phyloP scores from a whole-genome alignment of 2,888 invertebrate species.

The Bembecia ichneumoniformis region DNA sequence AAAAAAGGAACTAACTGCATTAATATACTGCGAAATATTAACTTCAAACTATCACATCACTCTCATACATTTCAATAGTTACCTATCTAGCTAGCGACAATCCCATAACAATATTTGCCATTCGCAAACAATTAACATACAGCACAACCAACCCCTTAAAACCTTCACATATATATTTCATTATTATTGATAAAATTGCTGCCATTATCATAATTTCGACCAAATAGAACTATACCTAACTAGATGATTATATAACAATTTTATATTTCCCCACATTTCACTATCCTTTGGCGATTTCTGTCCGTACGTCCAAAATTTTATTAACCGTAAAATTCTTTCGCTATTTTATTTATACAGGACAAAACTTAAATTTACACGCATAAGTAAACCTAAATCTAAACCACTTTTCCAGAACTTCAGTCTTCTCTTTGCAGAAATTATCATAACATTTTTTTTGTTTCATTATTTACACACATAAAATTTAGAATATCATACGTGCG shows the following conservation, averaged over 20 bases:
- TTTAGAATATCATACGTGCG: slow-evolving; percentile 4
- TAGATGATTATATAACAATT: background rate
- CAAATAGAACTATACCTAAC: background rate
- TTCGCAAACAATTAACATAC: slow-evolving; percentile 1
- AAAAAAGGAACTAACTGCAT: too few species aligned
- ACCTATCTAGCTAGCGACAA: slow-evolving; percentile 27
- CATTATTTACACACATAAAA: slow-evolving; percentile 35
- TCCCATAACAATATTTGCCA: slow-evolving; percentile 12
- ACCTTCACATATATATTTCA: background rate
- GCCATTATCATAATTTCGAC: background rate
- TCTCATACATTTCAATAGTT: too few species aligned
- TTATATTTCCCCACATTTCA: slow-evolving; percentile 5
- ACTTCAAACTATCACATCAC: too few species aligned
- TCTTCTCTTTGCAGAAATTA: slow-evolving; percentile 70
- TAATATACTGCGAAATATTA: too few species aligned
- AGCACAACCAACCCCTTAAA: background rate
- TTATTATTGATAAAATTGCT: background rate
- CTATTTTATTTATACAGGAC: slow-evolving; percentile 22
- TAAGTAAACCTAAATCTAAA: slow-evolving; percentile 55
- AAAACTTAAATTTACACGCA: slow-evolving; percentile 55
- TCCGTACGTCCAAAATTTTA: slow-evolving; percentile 4
- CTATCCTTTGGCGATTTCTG: slow-evolving; percentile 27
- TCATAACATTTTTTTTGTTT: slow-evolving; percentile 38
- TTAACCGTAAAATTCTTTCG: background rate
- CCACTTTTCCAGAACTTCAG: slow-evolving; percentile 65